Evolutionary conservation across 92 coral and sea anemone species (phyloP), one percentile per base, ranked within the genome.

Genomic region (Scolanthus callimorphus): DNA sequence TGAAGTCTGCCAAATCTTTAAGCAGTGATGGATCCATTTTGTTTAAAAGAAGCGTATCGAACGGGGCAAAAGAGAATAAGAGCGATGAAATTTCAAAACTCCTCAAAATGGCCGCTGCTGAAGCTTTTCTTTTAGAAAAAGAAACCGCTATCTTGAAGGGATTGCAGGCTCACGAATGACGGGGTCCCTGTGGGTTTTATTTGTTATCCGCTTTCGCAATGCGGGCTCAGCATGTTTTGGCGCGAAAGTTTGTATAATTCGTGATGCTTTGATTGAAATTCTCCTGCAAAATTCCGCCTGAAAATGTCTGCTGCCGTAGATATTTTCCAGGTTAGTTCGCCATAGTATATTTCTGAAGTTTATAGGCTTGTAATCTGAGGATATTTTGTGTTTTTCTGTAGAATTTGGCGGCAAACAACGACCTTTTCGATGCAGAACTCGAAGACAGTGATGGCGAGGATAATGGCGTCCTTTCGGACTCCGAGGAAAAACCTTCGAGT

Each of bases 1-100:
- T 92, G 77, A 92, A 92, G 74, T 82, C 91, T 15, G 73, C 69
- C 11, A 65, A 60, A 31, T 88, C 89, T 45, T 92, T 92, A 23
- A 77, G 62, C 20, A 92, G 64, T 4, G 88, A 68, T 45, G 87
- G 89, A 67, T 92, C 85, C 98, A 92, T 88, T 49, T 39, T 48
- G n/a, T n/a, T n/a, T n/a, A n/a, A n/a, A n/a, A n/a, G n/a, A n/a
- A n/a, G n/a, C n/a, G n/a, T n/a, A n/a, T n/a, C n/a, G n/a, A n/a
- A n/a, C n/a, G n/a, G n/a, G n/a, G n/a, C n/a, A n/a, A n/a, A n/a
- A n/a, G n/a, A n/a, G n/a, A n/a, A n/a, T n/a, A n/a, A n/a, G n/a
- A n/a, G n/a, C n/a, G n/a, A n/a, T n/a, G n/a, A n/a, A n/a, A n/a
- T n/a, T n/a, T n/a, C n/a, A n/a, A n/a, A n/a, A n/a, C n/a, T n/a